phyloP scores from a whole-genome alignment of 2,888 invertebrate species.

The Stenurella melanura region DNA sequence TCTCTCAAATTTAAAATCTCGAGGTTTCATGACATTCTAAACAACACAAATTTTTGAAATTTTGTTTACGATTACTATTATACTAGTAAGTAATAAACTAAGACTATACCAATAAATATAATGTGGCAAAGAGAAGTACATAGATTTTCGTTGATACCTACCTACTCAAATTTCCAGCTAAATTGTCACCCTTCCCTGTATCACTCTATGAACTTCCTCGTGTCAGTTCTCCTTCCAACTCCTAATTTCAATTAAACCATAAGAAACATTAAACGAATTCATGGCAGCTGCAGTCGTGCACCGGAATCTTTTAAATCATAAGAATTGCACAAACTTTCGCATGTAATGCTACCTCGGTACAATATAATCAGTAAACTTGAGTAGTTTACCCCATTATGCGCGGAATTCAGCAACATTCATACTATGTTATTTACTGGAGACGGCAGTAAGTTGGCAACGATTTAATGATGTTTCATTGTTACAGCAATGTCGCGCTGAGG shows the following conservation, averaged over 20 bases:
- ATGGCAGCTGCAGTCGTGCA: conserved; percentile 13
- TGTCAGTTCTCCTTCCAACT: background rate
- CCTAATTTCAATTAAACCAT: conserved; percentile 8
- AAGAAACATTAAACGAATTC: conserved; percentile 13
- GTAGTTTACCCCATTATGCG: conserved; percentile 50
- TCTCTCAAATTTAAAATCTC: too few relatives aligned
- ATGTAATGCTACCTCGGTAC: conserved; percentile 9
- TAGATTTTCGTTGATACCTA: too few relatives aligned
- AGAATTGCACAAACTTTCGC: conserved; percentile 20
- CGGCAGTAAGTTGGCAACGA: conserved; percentile 50
- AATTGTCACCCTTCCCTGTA: too few relatives aligned
- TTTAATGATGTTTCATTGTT: conserved; percentile 55
- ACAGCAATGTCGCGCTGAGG: conserved; percentile 32
- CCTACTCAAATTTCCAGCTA: too few relatives aligned
- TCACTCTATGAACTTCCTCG: too few relatives aligned
- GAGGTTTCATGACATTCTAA: too few relatives aligned
- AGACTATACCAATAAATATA: too few relatives aligned
- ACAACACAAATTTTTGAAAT: too few relatives aligned
- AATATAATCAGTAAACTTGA: conserved; percentile 54
- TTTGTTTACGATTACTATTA: too few relatives aligned
- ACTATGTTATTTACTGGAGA: conserved; percentile 50
- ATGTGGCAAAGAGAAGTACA: too few relatives aligned
- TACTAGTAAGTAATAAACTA: too few relatives aligned
- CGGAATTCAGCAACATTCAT: conserved; percentile 48
- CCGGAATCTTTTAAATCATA: conserved; percentile 10